A percentile compares a stretch with the other conserved stretches of the same genome.
Evolutionary conservation across 2,888 invertebrate genomes (phyloP).

Genomic region (Clusia tigrina): DNA sequence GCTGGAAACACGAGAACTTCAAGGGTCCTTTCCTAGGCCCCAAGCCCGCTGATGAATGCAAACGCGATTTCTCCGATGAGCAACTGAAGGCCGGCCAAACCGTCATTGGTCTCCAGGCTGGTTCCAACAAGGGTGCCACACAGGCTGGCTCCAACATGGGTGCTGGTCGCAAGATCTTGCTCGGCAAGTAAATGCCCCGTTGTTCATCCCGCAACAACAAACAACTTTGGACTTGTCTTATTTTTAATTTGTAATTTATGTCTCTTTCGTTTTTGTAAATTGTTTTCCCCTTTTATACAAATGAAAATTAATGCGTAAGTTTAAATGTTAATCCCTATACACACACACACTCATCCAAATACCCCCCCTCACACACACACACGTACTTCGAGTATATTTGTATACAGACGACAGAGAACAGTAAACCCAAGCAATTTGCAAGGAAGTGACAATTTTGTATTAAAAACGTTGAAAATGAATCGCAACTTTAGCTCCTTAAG

Average conservation of each 20-base stretch:
- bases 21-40: conserved; percentile 91
- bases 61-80: conserved; percentile 93
- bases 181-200: conserved; percentile 77
- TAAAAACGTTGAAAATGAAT: conserved; percentile 32
- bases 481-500: conserved; percentile 44
- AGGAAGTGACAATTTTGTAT: conserved; percentile 30
- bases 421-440: conserved; percentile 29
- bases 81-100: conserved; percentile 87
- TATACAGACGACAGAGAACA: conserved; percentile 18
- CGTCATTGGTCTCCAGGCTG: conserved; percentile 93
- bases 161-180: conserved; percentile 87
- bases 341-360: background rate
- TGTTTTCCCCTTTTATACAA: conserved; percentile 10
- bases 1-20: conserved; percentile 86
- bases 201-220: conserved; percentile 14
- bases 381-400: no score
- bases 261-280: conserved; percentile 7
- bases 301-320: conserved; percentile 28
- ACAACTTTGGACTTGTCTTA: background rate
- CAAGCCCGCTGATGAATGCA: conserved; percentile 92
- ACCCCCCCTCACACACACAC: conserved; percentile 8
- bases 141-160: conserved; percentile 92
- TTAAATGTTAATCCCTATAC: conserved; percentile 45
- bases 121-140: conserved; percentile 94
- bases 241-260: conserved; percentile 11